phyloP scores from a whole-genome alignment of 1,140 invertebrate genomes.

The Cyrtorhinus lividipennis region DNA sequence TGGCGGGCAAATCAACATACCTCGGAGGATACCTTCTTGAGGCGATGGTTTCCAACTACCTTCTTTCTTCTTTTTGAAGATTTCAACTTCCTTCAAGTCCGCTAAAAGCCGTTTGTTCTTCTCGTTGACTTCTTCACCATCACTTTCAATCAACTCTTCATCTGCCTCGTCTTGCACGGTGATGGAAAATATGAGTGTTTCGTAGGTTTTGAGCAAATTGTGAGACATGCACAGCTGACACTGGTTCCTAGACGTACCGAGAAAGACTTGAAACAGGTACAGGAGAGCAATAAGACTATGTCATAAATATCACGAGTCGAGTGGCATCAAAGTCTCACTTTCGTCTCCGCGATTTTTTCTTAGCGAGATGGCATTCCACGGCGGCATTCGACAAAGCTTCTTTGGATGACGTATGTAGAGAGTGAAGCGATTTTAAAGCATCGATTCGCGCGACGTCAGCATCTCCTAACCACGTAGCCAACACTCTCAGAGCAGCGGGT shows the following conservation, averaged over 20 bases:
- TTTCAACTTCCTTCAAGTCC: conserved; percentile 10
- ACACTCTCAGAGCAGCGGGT: conserved; percentile 31
- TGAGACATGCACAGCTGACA: conserved; percentile 38
- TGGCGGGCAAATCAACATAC: too few relatives aligned
- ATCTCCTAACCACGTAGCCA: conserved; percentile 32
- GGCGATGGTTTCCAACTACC: conserved; percentile 37
- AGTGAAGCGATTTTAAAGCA: conserved; percentile 29
- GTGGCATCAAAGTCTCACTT: too few relatives aligned
- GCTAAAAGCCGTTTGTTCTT: neutral
- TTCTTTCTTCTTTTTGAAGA: conserved; percentile 22
- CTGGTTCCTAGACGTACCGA: conserved; percentile 4
- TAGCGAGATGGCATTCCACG: conserved; percentile 47
- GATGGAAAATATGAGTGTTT: conserved; percentile 34
- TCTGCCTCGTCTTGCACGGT: conserved; percentile 1
- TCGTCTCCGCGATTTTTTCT: too few relatives aligned
- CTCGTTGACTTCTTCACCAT: conserved; percentile 25
- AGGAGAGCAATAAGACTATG: too few relatives aligned
- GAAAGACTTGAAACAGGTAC: too few relatives aligned
- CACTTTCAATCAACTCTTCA: conserved; percentile 22
- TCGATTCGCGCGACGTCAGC: conserved; percentile 30
- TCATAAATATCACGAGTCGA: too few relatives aligned
- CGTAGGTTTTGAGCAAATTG: conserved; percentile 37
- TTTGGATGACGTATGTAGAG: conserved; percentile 29
- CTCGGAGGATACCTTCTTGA: conserved; percentile 39
- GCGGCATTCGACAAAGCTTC: conserved; percentile 38